These are phyloP conservation scores for Ischnura elegans DNA, from an alignment of 2,888 invertebrate species.

Conservation along the genomic window DNA sequence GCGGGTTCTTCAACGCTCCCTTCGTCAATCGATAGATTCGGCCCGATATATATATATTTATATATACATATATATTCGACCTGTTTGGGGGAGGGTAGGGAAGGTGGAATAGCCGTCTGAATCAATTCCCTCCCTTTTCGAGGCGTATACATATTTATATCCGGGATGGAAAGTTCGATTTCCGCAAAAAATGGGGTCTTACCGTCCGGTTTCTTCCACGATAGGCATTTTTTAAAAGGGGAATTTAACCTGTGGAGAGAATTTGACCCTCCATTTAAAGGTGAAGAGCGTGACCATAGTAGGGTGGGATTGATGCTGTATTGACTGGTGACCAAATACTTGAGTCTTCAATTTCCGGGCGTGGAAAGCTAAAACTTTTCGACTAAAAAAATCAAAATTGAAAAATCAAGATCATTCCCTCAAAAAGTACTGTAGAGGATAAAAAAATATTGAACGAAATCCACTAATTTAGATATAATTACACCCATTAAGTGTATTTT, in stretches of 20 bases:
- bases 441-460: no score
- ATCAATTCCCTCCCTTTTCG: neutral
- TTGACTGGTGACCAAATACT: neutral
- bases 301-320: neutral
- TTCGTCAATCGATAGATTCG: neutral
- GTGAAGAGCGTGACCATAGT: neutral
- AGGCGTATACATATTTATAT: neutral
- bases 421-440: no score
- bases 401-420: no score
- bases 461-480: no score
- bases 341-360: neutral
- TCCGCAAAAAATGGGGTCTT: neutral
- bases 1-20: neutral
- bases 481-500: no score
- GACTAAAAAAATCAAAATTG: no score
- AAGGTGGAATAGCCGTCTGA: neutral
- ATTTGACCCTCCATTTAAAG: neutral
- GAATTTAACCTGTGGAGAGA: constrained; percentile 17
- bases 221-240: neutral
- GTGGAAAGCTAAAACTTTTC: no score
- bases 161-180: constrained; percentile 10
- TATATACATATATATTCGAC: neutral
- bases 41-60: neutral
- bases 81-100: no score
- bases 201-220: neutral